Evolutionary conservation across 2,888 invertebrate species (phyloP).

Genomic region (Scrobipalpa atriplicella): DNA sequence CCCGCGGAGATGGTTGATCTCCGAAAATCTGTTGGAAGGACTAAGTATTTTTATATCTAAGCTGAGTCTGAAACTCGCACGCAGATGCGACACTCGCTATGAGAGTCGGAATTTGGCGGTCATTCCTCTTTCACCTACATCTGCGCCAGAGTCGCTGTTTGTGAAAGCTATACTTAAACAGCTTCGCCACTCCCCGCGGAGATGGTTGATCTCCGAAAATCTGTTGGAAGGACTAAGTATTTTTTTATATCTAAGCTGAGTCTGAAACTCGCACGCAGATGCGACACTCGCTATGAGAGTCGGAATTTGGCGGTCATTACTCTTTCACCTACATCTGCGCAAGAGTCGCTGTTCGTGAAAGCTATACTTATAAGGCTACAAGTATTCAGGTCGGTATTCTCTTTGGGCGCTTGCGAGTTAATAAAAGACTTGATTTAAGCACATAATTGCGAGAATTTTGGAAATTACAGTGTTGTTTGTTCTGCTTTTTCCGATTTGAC

Average conservation of each 20-base stretch:
- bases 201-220: too few species aligned
- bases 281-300: conserved; percentile 4
- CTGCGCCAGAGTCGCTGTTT: neutral
- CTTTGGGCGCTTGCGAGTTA: conserved; percentile 16
- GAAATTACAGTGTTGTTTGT: neutral
- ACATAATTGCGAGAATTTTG: neutral
- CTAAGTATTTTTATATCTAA: too few species aligned
- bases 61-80: too few species aligned
- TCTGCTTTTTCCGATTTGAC: too few species aligned
- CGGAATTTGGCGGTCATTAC: conserved; percentile 23
- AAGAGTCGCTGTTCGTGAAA: neutral
- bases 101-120: neutral
- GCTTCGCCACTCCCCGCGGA: too few species aligned
- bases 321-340: conserved; percentile 21
- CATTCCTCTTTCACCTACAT: neutral
- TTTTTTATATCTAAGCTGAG: too few species aligned
- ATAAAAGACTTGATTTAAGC: conserved; percentile 12
- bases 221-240: too few species aligned
- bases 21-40: too few species aligned
- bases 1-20: too few species aligned
- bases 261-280: too few species aligned
- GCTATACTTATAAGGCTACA: conserved; percentile 17
- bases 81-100: too few species aligned
- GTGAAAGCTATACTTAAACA: conserved; percentile 14
- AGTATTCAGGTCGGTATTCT: conserved; percentile 17